Evolutionary conservation across 2,888 invertebrate genomes (phyloP).

Genomic region (Protonemura montana): DNA sequence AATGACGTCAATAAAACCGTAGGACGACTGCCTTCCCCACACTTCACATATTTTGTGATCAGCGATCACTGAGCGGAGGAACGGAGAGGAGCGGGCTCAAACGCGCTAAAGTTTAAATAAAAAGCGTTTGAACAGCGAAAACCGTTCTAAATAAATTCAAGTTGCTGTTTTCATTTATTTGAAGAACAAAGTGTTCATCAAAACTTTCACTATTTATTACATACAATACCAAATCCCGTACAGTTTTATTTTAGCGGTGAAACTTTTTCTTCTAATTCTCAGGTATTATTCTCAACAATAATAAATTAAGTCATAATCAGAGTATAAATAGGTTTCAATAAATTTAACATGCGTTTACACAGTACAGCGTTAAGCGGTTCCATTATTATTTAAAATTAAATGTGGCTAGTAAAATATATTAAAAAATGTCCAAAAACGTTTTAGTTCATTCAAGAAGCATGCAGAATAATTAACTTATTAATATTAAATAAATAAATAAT

Average conservation of each 20-base stretch:
- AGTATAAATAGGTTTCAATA: neutral
- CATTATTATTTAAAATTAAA: neutral
- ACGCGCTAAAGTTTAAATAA: too few relatives aligned
- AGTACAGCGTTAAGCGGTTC: too few relatives aligned
- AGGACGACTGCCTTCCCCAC: neutral
- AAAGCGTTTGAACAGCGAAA: too few relatives aligned
- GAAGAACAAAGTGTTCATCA: neutral
- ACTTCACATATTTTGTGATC: conserved; percentile 7
- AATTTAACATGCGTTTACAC: neutral
- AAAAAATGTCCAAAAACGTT: neutral
- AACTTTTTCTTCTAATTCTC: neutral
- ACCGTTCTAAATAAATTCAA: too few relatives aligned
- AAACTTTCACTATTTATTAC: neutral
- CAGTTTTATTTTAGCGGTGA: neutral
- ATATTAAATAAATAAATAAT: neutral
- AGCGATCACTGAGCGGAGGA: neutral
- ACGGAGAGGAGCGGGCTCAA: too few relatives aligned
- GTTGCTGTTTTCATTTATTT: neutral
- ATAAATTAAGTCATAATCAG: too few relatives aligned
- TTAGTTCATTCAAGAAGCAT: neutral
- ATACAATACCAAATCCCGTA: neutral
- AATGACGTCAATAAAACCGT: conserved; percentile 40
- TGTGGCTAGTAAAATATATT: neutral
- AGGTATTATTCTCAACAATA: neutral
- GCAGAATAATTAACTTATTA: neutral